Evolutionary conservation across 2,113 vertebrate species (phyloP).

Genomic region (Alethe castanea): DNA sequence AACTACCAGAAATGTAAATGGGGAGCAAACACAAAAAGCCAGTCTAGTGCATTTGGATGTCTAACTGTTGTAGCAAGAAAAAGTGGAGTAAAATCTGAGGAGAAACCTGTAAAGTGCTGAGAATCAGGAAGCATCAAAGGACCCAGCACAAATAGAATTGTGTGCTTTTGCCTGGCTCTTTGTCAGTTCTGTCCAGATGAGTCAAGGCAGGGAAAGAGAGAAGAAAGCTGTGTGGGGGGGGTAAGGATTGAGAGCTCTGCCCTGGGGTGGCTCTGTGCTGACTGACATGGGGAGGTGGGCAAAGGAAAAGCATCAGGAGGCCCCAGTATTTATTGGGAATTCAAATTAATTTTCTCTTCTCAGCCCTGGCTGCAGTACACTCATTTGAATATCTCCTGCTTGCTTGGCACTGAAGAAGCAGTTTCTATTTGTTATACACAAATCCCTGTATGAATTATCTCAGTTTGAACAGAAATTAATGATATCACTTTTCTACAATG

Average conservation of each 20-base stretch:
- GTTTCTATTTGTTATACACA: background rate
- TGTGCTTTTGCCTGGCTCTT: fast-evolving
- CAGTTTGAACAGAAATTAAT: background rate
- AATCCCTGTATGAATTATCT: background rate
- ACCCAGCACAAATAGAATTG: background rate
- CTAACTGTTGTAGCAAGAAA: background rate
- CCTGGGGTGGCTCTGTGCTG: background rate
- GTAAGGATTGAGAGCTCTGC: background rate
- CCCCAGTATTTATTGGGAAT: background rate
- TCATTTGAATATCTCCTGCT: background rate
- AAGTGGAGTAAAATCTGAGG: background rate
- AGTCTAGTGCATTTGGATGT: background rate
- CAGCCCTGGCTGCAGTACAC: background rate
- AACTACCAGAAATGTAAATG: background rate
- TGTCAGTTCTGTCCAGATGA: background rate
- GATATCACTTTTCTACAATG: background rate
- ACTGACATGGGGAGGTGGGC: fast-evolving
- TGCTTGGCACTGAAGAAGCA: background rate
- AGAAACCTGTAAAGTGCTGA: background rate
- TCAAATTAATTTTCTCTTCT: background rate
- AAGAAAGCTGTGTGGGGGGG: background rate
- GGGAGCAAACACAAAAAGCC: background rate
- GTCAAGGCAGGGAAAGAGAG: background rate
- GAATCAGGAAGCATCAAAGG: background rate
- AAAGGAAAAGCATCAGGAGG: background rate